These are phyloP conservation scores for Fissipunctia ypsillon DNA, from an alignment of 2,888 invertebrate genomes.

Conservation along the genomic window DNA sequence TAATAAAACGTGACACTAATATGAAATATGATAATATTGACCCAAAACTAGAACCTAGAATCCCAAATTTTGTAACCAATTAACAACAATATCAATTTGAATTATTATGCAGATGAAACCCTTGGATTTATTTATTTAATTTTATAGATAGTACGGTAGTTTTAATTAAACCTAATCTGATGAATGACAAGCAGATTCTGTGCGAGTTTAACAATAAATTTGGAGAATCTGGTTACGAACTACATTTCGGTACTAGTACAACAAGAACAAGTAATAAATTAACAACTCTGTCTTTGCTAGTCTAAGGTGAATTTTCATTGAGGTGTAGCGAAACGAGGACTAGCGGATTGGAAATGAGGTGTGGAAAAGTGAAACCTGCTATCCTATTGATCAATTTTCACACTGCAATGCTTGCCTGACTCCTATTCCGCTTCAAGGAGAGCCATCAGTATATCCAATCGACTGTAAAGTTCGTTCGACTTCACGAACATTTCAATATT, in stretches of 20 bases:
- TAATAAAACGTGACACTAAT: neutral
- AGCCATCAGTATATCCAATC: neutral
- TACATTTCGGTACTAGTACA: conserved; percentile 2
- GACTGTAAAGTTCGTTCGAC: neutral
- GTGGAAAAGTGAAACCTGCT: neutral
- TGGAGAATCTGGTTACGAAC: conserved; percentile 7
- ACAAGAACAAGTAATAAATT: neutral
- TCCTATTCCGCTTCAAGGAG: neutral
- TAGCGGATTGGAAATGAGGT: conserved; percentile 8
- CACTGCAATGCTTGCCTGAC: neutral
- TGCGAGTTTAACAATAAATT: conserved; percentile 23
- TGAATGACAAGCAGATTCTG: conserved; percentile 24
- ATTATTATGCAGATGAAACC: conserved; percentile 51
- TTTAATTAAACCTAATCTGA: conserved; percentile 32
- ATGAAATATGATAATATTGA: conserved; percentile 37
- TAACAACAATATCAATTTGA: conserved; percentile 46
- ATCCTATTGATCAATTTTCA: neutral
- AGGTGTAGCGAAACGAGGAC: neutral
- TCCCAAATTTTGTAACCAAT: conserved; percentile 24
- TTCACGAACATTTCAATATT: neutral
- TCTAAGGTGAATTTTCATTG: neutral
- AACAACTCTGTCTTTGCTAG: neutral
- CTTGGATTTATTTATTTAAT: conserved; percentile 28
- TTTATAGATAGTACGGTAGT: conserved; percentile 2
- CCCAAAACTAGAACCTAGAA: conserved; percentile 18